A percentile compares a stretch with the other conserved stretches of the same genome.
phyloP scores from a whole-genome alignment of 2,797 vertebrate genomes.

The Nyctalus aviator region DNA sequence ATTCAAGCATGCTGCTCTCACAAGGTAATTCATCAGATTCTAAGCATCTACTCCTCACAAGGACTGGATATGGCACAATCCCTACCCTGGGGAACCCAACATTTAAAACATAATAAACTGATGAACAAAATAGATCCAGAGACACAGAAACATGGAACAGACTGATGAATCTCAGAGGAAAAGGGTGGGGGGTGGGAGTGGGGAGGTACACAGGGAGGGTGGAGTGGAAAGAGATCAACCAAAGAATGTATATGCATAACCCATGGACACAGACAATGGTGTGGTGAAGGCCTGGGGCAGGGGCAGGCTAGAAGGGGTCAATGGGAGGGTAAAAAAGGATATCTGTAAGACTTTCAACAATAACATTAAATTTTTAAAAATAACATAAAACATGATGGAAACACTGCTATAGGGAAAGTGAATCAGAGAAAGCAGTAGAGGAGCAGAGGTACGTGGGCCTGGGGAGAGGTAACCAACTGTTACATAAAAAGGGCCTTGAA shows the following conservation, averaged over 20 bases:
- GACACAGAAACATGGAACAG: too few relatives aligned
- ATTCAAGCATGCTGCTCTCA: conserved; percentile 7
- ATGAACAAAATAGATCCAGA: too few relatives aligned
- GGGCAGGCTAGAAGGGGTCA: too few relatives aligned
- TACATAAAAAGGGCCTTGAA: not conserved
- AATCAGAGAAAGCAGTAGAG: not conserved
- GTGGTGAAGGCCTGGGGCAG: too few relatives aligned
- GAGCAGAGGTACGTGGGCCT: not conserved
- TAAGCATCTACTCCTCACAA: not conserved
- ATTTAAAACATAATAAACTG: not conserved
- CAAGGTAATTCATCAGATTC: not conserved
- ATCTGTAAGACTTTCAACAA: too few relatives aligned
- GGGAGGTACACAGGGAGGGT: too few relatives aligned
- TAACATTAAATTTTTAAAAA: too few relatives aligned
- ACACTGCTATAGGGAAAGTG: not conserved
- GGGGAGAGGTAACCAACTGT: not conserved
- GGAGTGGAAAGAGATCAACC: too few relatives aligned
- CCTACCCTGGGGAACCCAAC: not conserved
- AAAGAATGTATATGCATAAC: too few relatives aligned
- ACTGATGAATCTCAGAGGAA: too few relatives aligned
- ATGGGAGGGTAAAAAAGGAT: too few relatives aligned
- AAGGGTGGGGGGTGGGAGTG: fast-evolving
- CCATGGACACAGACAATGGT: too few relatives aligned
- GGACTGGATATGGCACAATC: not conserved
- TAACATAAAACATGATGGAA: not conserved